Percentiles rank a stretch among this genome's conserved stretches.
phyloP scores from a whole-genome alignment of 2,113 vertebrate genomes.

The Oncorhynchus gorbuscha region DNA sequence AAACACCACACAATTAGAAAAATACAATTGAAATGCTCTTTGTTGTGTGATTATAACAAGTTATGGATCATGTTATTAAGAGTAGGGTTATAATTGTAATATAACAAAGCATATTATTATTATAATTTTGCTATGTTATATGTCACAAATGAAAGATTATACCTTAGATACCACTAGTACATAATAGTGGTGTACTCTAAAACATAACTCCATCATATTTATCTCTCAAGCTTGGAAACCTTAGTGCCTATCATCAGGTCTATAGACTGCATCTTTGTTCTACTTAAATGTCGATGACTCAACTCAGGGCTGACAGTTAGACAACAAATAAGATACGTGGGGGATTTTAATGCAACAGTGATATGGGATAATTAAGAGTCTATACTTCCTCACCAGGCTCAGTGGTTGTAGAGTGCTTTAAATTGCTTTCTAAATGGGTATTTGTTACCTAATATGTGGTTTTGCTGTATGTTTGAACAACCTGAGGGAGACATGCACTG shows the following conservation, averaged over 20 bases:
- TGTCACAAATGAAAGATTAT: too few species aligned
- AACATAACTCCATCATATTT: not conserved
- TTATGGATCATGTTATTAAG: not conserved
- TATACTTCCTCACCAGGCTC: conserved; percentile 60
- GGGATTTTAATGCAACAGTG: conserved; percentile 58
- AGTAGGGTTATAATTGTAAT: not conserved
- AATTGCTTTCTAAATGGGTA: conserved; percentile 75
- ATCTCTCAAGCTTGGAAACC: too few species aligned
- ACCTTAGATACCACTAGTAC: too few species aligned
- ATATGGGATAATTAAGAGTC: conserved; percentile 74
- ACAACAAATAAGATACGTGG: conserved; percentile 49
- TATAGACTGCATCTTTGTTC: not conserved
- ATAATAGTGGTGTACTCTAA: not conserved
- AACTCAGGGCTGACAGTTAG: conserved; percentile 9
- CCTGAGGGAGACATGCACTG: conserved; percentile 53
- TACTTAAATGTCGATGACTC: not conserved
- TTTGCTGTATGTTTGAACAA: conserved; percentile 69
- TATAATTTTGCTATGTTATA: too few species aligned
- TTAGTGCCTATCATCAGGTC: too few species aligned
- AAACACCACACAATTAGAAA: conserved; percentile 12
- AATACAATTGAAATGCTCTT: conserved; percentile 9
- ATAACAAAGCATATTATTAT: too few species aligned
- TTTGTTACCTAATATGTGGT: conserved; percentile 79
- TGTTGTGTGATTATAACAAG: not conserved
- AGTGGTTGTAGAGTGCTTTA: conserved; percentile 64